These are phyloP conservation scores for Nansenia antarctica DNA, from an alignment of 2,113 vertebrate genomes.

Conservation along the genomic window DNA sequence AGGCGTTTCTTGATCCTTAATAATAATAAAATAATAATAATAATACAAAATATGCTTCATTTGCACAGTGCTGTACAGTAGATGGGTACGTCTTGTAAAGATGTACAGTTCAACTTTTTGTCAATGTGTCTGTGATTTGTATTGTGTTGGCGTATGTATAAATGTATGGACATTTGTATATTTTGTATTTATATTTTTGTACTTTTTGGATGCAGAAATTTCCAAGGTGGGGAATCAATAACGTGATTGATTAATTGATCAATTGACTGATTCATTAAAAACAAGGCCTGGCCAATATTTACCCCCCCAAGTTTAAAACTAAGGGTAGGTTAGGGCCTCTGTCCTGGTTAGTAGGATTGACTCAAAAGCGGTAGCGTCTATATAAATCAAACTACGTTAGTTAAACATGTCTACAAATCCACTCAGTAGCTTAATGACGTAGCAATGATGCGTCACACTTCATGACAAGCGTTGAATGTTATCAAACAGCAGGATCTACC, in stretches of 20 bases:
- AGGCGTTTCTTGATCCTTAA: background rate
- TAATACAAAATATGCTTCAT: background rate
- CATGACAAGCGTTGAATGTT: background rate
- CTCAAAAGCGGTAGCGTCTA: background rate
- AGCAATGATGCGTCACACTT: slow-evolving; percentile 10
- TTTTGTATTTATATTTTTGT: no score
- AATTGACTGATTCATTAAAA: background rate
- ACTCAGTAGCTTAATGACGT: slow-evolving; percentile 8
- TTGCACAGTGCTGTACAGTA: no score
- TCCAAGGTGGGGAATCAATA: no score
- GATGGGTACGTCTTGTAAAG: no score
- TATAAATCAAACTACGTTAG: background rate
- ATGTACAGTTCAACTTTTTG: no score
- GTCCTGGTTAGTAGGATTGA: background rate
- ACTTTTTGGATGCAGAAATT: no score
- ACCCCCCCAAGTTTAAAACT: no score
- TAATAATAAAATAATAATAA: background rate
- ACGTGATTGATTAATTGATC: background rate
- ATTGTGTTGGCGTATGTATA: background rate
- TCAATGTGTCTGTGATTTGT: no score
- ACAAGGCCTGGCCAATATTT: background rate
- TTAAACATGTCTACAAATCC: background rate
- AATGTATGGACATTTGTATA: background rate
- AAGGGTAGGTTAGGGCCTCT: background rate
- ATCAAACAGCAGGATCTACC: slow-evolving; percentile 4